Conservation (phyloP, 2,797 vertebrate species). For the Odontamblyopus rebecca region DNA sequence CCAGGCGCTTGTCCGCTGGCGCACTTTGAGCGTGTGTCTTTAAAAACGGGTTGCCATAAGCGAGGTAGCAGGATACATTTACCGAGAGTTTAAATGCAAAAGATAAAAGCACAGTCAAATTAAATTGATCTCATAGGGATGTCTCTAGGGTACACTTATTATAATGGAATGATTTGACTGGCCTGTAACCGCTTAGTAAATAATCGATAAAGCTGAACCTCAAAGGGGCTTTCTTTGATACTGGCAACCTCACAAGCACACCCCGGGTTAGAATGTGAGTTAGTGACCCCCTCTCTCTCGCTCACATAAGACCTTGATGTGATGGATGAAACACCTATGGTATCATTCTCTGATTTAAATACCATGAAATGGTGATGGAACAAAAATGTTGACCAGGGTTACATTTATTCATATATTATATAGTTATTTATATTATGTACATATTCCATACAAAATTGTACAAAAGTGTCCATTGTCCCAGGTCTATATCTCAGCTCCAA, state of each 20-base stretch:
- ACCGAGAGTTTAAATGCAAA: conserved; percentile 3
- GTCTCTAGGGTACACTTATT: background rate
- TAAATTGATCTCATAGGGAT: rapidly evolving
- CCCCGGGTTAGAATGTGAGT: conserved; percentile 36
- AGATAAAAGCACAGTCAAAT: rapidly evolving
- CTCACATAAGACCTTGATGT: conserved; percentile 37
- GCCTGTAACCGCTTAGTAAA: background rate
- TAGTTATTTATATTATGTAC: conserved; percentile 21
- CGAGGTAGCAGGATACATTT: conserved; percentile 37
- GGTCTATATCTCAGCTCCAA: background rate
- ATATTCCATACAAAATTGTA: background rate
- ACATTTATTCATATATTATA: conserved; percentile 54
- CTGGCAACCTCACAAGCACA: conserved; percentile 60
- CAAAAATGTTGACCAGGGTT: conserved; percentile 10
- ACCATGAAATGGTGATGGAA: conserved; percentile 23
- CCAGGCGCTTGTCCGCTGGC: conserved; percentile 61
- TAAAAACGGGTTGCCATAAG: conserved; percentile 71
- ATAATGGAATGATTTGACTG: background rate
- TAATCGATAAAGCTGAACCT: background rate
- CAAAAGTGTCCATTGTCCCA: background rate
- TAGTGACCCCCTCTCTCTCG: conserved; percentile 24
- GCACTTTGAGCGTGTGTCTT: conserved; percentile 67
- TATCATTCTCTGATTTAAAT: background rate
- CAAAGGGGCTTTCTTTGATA: conserved; percentile 39
- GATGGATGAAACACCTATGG: conserved; percentile 3